Conservation (phyloP, 2,797 vertebrate species). For the Hyperoplus immaculatus region DNA sequence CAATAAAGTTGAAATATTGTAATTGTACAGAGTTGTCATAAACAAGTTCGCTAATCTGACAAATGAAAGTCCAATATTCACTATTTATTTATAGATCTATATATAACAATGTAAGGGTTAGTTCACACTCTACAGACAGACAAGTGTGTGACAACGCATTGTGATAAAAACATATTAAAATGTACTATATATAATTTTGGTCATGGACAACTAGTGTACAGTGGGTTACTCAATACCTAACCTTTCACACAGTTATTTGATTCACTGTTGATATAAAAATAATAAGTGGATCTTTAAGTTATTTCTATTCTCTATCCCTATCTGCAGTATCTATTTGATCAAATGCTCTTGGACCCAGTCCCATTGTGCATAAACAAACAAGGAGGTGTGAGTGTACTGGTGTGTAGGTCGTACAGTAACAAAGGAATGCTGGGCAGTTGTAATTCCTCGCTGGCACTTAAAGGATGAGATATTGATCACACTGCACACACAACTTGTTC, state of each 20-base stretch:
- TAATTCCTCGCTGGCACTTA: slow-evolving; percentile 74
- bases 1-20: background rate
- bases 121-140: no score
- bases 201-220: background rate
- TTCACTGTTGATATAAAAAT: slow-evolving; percentile 11
- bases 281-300: background rate
- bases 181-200: background rate
- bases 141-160: no score
- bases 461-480: slow-evolving; percentile 79
- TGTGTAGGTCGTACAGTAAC: slow-evolving; percentile 18
- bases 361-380: slow-evolving; percentile 11
- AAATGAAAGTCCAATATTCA: background rate
- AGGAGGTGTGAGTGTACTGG: slow-evolving; percentile 5
- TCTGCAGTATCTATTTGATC: background rate
- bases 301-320: background rate
- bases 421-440: slow-evolving; percentile 46
- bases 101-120: no score
- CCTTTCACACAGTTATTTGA: slow-evolving; percentile 22
- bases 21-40: background rate
- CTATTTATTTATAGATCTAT: background rate
- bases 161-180: no score
- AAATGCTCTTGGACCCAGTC: background rate
- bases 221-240: background rate
- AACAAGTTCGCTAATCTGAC: slow-evolving; percentile 8
- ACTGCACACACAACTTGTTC: slow-evolving; percentile 61